phyloP scores from a whole-genome alignment of 2,113 vertebrate species.

The Periophthalmodon schlosseri region DNA sequence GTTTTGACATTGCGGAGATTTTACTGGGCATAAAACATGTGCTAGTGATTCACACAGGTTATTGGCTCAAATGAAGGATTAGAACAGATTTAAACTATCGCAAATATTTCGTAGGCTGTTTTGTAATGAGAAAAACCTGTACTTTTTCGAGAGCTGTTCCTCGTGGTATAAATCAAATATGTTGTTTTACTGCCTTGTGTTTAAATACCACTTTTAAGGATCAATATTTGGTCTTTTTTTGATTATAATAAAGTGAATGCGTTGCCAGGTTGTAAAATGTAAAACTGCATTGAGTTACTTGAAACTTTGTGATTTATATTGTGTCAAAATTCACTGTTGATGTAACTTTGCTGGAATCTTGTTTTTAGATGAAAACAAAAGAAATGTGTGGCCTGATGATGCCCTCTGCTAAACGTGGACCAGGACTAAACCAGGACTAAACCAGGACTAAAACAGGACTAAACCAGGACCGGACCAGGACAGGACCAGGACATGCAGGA shows the following conservation, averaged over 20 bases:
- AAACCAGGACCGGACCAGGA: too few species aligned
- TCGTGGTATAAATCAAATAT: constrained; percentile 35
- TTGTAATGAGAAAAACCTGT: constrained; percentile 22
- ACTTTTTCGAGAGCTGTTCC: constrained; percentile 17
- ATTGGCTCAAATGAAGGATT: constrained; percentile 11
- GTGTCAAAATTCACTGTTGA: constrained; percentile 21
- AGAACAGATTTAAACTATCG: constrained; percentile 23
- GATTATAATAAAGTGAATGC: not conserved
- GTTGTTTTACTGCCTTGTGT: constrained; percentile 44
- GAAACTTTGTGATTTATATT: constrained; percentile 18
- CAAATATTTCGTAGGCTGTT: constrained; percentile 25
- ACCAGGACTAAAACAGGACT: too few species aligned
- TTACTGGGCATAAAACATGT: constrained; percentile 44
- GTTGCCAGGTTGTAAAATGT: constrained; percentile 54
- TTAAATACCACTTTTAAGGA: constrained; percentile 26
- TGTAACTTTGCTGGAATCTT: constrained; percentile 39
- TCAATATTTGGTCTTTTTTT: constrained; percentile 13
- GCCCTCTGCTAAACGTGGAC: not conserved
- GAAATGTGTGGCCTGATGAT: constrained; percentile 2
- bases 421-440: too few species aligned
- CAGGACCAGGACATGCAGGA: too few species aligned
- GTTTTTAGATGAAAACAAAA: constrained; percentile 36
- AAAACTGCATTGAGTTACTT: constrained; percentile 19
- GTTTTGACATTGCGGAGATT: constrained; percentile 30
- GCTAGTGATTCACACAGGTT: constrained; percentile 24